These are phyloP conservation scores for Nasua narica DNA, from an alignment of 2,797 vertebrate genomes.

Conservation along the genomic window DNA sequence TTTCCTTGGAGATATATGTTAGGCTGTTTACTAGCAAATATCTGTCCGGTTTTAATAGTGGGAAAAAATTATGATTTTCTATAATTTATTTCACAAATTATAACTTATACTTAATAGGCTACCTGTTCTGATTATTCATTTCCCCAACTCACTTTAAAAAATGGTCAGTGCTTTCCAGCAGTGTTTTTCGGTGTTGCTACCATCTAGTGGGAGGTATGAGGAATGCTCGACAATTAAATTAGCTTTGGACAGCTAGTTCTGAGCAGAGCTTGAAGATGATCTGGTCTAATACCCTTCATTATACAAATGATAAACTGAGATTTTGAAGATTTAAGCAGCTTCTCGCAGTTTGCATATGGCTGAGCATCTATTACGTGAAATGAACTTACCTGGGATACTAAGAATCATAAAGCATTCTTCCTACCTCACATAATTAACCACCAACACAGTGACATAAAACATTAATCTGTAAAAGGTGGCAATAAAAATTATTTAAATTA, in stretches of 20 bases:
- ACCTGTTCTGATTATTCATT: not conserved
- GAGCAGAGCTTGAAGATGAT: not conserved
- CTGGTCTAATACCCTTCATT: not conserved
- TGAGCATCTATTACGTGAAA: not conserved
- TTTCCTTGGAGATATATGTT: not conserved
- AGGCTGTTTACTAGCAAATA: not conserved
- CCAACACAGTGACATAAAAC: not conserved
- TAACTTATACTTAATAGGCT: not conserved
- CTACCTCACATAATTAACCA: not conserved
- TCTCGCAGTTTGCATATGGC: not conserved
- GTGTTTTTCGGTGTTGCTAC: constrained; percentile 44
- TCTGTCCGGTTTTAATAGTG: not conserved
- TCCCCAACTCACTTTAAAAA: not conserved
- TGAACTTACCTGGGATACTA: not conserved
- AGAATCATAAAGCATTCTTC: not conserved
- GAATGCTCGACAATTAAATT: not conserved
- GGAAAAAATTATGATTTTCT: not conserved
- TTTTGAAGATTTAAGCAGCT: not conserved
- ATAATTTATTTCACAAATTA: not conserved
- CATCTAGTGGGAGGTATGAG: constrained; percentile 55
- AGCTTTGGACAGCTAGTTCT: too few relatives aligned
- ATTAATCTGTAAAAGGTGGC: not conserved
- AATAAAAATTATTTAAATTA: not conserved
- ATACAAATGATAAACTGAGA: not conserved
- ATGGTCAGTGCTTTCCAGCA: not conserved